Evolutionary conservation across 2,113 vertebrate species (phyloP), one percentile per base, ranked within the genome.

Genomic region (Corydoras maculifer): DNA sequence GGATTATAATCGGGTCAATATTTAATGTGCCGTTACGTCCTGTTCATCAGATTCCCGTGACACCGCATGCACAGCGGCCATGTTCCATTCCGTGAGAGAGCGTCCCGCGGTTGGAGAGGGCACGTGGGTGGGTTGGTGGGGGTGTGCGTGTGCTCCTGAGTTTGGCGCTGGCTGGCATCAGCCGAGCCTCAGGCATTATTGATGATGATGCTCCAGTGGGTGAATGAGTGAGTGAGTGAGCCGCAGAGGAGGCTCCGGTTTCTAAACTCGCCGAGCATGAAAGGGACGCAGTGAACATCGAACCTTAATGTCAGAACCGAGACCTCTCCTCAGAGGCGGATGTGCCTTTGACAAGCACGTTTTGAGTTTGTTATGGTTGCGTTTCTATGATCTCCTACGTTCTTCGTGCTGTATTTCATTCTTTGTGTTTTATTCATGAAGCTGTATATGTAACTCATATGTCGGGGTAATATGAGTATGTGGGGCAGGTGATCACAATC

Each of bases 101-200:
- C 58, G 58, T 57, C 60, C 50, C 10, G 50, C n/a, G 60, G 62
- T 32, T n/a, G 15, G 8, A 4, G 58, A 67, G 29, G 57, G 43
- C 6, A 15, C 18, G 35, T 32, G 35, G 35, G 35, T 43, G 35
- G 35, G 4, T 43, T 1, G 4, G 35, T 43, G 35, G 6, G 3
- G n/a, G 65, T 11, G 54, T 15, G 32, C 13, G 15, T 18, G 48
- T 25, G 5, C n/a, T n/a, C n/a, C 9, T 11, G 48, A 50, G 62
- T 57, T 4, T n/a, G 48, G 53, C 15, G 2, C 53, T 10, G 31
- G 31, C 3, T 60, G 65, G 55, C 31, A 32, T 65, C 54, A 53
- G 65, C 49, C 3, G 65, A 54, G 59, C 58, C 50, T 74, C 72
- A 65, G 72, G 50, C 72, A 74, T 74, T 68, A 74, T 74, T 74